Evolutionary conservation across 2,797 vertebrate species (phyloP), one percentile per base, ranked within the genome.

Genomic region (Halcyon badia): DNA sequence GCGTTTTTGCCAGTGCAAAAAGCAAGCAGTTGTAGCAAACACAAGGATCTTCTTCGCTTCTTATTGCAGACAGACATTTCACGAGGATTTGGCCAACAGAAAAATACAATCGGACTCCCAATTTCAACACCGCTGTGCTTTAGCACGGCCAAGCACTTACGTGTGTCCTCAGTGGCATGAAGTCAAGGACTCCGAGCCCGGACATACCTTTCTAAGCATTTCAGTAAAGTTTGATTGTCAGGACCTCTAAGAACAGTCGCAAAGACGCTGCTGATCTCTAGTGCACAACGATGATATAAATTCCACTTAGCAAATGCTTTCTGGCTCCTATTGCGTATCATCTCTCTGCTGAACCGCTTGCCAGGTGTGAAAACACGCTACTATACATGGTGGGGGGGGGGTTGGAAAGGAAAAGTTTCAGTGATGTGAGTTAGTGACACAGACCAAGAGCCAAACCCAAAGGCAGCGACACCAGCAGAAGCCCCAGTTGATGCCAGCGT

Each of bases 21-120:
- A 82, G 54, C 88, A 39, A 82, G 77, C 91, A 16, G 60, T 5
- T 62, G 73, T 6, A 83, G 76, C 91, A 83, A 87, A 54, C 94
- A 39, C 79, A 8, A 80, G 94, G 94, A 95, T 91, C 83, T 83
- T 95, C 68, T 70, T 35, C 37, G 21, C 35, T 91, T 91, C 96
- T 95, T 86, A 46, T 5, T 22, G 78, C 94, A 94, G 64, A 10
- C 26, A 95, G 95, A 51, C 87, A 26, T 56, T 66, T 72, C 20
- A 56, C 56, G 17, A 90, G 76, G 88, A 56, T 80, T 61, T 58
- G 91, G 84, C 86, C 91, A 68, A 89, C 58, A 28, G 41, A 85
- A 58, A 44, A 87, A 71, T n/a, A 54, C 30, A 62, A 81, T 31
- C 69, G 78, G 48, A 69, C 83, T 79, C 68, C 21, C 49, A 8